Percentiles rank a stretch among this genome's conserved stretches.
Evolutionary conservation across 2,888 invertebrate species (phyloP).

Genomic region (Habroteleia sp.): DNA sequence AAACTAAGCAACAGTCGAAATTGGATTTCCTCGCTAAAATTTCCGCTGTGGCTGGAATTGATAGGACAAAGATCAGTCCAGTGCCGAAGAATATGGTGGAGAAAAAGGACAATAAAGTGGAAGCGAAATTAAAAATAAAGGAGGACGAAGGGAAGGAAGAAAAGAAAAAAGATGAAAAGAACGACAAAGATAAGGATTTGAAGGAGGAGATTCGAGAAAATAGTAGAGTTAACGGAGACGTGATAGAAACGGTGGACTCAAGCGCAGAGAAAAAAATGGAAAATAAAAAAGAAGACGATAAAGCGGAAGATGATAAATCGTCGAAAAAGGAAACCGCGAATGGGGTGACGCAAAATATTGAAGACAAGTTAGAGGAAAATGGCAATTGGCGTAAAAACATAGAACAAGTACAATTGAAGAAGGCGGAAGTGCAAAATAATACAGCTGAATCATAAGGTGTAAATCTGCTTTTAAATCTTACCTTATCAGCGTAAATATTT

Average conservation of each 20-base stretch:
- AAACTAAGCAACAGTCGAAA: constrained; percentile 25
- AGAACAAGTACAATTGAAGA: constrained; percentile 72
- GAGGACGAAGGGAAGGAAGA: constrained; percentile 19
- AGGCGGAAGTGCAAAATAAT: constrained; percentile 72
- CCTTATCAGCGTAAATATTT: no score
- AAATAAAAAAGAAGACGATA: not conserved
- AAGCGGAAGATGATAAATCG: constrained; percentile 22
- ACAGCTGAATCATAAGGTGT: constrained; percentile 76
- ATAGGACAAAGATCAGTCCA: constrained; percentile 27
- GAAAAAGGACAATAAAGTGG: constrained; percentile 36
- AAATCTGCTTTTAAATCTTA: no score
- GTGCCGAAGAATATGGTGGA: constrained; percentile 31
- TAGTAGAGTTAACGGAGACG: constrained; percentile 38
- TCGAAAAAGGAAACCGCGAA: constrained; percentile 46
- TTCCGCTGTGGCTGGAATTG: constrained; percentile 22
- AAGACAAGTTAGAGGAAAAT: constrained; percentile 61
- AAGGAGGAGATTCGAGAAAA: constrained; percentile 4
- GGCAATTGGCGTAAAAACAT: constrained; percentile 64
- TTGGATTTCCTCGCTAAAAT: constrained; percentile 44
- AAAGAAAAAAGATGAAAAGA: not conserved
- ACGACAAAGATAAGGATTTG: constrained; percentile 6
- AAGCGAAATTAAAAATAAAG: constrained; percentile 12
- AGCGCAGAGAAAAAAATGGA: constrained; percentile 16
- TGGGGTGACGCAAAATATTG: constrained; percentile 22
- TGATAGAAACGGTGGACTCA: not conserved